Evolutionary conservation across 1,140 invertebrate species (phyloP).

Genomic region (Patella vulgata): DNA sequence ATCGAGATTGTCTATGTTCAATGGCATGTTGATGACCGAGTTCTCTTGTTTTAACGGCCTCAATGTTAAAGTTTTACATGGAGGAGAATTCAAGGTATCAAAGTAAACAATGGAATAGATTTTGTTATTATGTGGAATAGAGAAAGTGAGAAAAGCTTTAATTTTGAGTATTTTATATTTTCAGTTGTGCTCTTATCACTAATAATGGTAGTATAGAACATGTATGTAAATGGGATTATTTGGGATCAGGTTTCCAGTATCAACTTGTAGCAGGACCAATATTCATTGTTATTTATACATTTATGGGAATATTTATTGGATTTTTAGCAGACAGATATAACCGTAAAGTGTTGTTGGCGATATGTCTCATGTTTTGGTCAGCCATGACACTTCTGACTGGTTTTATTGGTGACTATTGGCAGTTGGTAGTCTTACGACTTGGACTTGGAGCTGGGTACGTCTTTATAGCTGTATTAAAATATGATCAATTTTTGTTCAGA

Average conservation of each 20-base stretch:
- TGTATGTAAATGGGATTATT: constrained; percentile 92
- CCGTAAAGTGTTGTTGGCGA: constrained; percentile 76
- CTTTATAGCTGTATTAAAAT: too few species aligned
- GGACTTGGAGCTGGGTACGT: constrained; percentile 82
- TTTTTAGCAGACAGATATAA: constrained; percentile 82
- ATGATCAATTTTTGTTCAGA: not conserved
- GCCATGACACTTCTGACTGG: constrained; percentile 86
- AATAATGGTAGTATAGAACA: constrained; percentile 63
- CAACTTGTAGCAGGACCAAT: constrained; percentile 91
- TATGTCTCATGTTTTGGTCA: constrained; percentile 84
- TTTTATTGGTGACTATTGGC: constrained; percentile 88
- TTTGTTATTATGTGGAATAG: too few species aligned
- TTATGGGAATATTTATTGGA: constrained; percentile 86
- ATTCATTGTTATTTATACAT: constrained; percentile 90
- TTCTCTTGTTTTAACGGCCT: too few species aligned
- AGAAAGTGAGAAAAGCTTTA: too few species aligned
- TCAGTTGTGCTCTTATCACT: constrained; percentile 60
- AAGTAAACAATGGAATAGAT: too few species aligned
- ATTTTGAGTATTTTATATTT: constrained; percentile 2
- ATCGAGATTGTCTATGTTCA: too few species aligned
- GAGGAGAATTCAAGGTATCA: too few species aligned
- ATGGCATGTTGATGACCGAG: too few species aligned
- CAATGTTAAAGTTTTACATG: too few species aligned
- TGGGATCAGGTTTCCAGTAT: constrained; percentile 90
- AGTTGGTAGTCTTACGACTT: constrained; percentile 86